Conservation (phyloP, 2,797 vertebrate species). For the Sebastes matsubarae region DNA sequence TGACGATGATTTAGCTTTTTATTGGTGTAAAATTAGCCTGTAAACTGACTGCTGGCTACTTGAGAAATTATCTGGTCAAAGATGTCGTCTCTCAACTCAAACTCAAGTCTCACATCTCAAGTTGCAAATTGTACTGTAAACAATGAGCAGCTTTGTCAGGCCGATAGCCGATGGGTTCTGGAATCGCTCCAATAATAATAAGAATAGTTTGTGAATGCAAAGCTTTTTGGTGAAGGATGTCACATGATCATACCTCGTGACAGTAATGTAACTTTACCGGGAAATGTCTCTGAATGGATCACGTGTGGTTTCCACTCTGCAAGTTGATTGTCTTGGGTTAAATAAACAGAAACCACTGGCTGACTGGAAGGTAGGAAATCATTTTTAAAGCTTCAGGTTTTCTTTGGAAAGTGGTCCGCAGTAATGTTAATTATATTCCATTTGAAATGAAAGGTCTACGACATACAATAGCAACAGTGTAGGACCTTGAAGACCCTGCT, state of each 20-base stretch:
- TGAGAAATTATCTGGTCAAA: no score
- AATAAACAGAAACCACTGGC: neutral
- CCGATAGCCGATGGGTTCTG: no score
- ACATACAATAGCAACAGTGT: slow-evolving; percentile 2
- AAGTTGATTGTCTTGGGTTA: slow-evolving; percentile 12
- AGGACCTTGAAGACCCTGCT: neutral
- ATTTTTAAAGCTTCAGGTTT: slow-evolving; percentile 3
- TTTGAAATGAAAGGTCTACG: slow-evolving; percentile 13
- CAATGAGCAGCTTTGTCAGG: no score
- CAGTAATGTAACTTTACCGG: neutral
- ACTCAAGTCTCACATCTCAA: no score
- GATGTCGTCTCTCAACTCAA: no score
- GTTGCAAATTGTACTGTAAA: no score
- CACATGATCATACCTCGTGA: neutral
- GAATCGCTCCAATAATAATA: neutral
- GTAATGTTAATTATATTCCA: neutral
- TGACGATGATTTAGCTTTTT: neutral
- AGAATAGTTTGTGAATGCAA: neutral
- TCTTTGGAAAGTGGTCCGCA: slow-evolving; percentile 8
- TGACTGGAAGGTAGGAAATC: slow-evolving; percentile 10
- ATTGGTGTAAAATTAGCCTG: neutral
- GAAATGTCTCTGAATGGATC: slow-evolving; percentile 17
- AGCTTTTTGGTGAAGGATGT: neutral
- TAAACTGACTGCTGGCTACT: neutral
- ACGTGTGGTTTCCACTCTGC: slow-evolving; percentile 1